Conservation (phyloP, 53 echinoderm and acorn worm species). For the Stichopus horrens region DNA sequence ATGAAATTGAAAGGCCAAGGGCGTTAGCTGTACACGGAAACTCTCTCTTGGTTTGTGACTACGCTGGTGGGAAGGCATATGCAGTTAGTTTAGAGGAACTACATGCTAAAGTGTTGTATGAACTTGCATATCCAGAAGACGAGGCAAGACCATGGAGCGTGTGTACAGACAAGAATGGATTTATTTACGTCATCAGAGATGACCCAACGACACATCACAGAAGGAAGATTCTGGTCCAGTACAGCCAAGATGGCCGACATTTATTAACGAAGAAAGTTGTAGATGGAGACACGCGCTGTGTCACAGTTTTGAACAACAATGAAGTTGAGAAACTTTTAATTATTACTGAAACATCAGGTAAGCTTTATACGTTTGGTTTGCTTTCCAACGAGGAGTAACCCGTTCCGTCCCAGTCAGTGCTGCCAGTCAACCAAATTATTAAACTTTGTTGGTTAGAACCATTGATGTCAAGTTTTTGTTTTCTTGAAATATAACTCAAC, state of each 20-base stretch:
- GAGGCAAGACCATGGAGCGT: neutral
- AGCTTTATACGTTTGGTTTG: neutral
- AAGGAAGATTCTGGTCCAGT: slow-evolving; percentile 3
- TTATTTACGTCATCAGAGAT: neutral
- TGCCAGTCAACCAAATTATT: too few relatives aligned
- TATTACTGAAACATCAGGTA: slow-evolving; percentile 1
- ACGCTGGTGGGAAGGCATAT: neutral
- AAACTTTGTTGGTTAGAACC: too few relatives aligned
- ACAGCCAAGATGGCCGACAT: slow-evolving; percentile 13
- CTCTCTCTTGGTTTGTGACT: slow-evolving; percentile 20
- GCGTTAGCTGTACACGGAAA: neutral
- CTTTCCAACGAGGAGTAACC: neutral
- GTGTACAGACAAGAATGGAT: slow-evolving; percentile 9
- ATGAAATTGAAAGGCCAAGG: neutral
- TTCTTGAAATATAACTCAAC: too few relatives aligned
- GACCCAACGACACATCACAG: neutral
- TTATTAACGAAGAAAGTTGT: neutral
- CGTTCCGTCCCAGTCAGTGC: too few relatives aligned
- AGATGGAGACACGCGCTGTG: slow-evolving; percentile 6
- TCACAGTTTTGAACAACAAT: neutral
- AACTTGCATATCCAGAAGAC: neutral
- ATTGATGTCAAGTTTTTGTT: too few relatives aligned
- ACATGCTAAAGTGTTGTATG: neutral
- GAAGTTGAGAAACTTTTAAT: neutral
- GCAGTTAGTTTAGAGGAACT: neutral